These are phyloP conservation scores for Mycogona germanica DNA, from an alignment of 2,888 invertebrate genomes.

Conservation along the genomic window DNA sequence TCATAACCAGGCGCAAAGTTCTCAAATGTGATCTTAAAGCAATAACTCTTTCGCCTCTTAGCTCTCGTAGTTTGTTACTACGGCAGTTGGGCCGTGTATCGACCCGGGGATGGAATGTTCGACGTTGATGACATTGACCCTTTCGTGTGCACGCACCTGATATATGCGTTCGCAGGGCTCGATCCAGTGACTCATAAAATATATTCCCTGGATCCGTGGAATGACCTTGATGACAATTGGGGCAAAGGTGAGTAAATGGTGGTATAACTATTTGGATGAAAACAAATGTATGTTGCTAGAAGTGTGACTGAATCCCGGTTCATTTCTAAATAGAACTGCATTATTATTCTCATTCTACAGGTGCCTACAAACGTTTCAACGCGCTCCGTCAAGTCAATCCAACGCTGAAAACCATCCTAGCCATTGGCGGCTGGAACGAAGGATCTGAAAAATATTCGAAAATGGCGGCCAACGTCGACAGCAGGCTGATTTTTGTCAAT, in stretches of 20 bases:
- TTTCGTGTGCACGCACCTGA: constrained; percentile 55
- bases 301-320: too few species aligned
- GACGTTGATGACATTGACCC: constrained; percentile 52
- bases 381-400: constrained; percentile 26
- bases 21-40: too few species aligned
- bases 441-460: constrained; percentile 35
- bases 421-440: constrained; percentile 44
- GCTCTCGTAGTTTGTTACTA: constrained; percentile 56
- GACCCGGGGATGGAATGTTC: constrained; percentile 50
- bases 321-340: too few species aligned
- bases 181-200: constrained; percentile 37
- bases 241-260: constrained; percentile 38
- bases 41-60: too few species aligned
- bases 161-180: constrained; percentile 61
- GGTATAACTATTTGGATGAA: too few species aligned
- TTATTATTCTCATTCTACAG: constrained; percentile 8
- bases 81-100: constrained; percentile 61
- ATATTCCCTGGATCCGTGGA: constrained; percentile 30
- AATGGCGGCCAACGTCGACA: constrained; percentile 35
- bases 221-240: constrained; percentile 49
- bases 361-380: constrained; percentile 23
- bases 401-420: constrained; percentile 51
- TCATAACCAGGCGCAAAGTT: too few species aligned
- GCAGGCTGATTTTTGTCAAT: constrained; percentile 42
- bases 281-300: background rate